Evolutionary conservation across 1,140 invertebrate species (phyloP).

Genomic region (Diorhabda sublineata): DNA sequence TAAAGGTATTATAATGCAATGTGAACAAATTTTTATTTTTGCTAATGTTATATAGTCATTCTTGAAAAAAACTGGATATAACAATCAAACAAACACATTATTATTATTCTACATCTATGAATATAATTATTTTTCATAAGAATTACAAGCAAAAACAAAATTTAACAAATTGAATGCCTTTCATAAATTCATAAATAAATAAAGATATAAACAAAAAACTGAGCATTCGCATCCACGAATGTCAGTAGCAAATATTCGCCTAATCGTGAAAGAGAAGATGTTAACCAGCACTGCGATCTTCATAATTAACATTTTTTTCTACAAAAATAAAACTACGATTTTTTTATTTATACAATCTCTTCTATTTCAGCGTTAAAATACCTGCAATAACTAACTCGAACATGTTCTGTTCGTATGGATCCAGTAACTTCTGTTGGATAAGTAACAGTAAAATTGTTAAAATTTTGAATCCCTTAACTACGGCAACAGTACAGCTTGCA

Average conservation of each 20-base stretch:
- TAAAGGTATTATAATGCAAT: too few species aligned
- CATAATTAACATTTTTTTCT: not conserved
- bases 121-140: not conserved
- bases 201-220: too few species aligned
- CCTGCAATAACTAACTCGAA: conserved; percentile 16
- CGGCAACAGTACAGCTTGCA: conserved; percentile 35
- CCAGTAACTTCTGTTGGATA: conserved; percentile 43
- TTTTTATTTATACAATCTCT: conserved; percentile 13
- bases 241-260: not conserved
- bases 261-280: not conserved
- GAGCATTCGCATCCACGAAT: too few species aligned
- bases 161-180: not conserved
- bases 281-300: not conserved
- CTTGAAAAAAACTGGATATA: not conserved
- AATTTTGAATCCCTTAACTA: conserved; percentile 37
- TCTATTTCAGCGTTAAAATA: conserved; percentile 23
- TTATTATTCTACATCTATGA: not conserved
- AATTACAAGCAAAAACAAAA: not conserved
- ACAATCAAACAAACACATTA: not conserved
- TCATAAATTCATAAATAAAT: too few species aligned
- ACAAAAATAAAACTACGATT: conserved; percentile 4
- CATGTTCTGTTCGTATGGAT: conserved; percentile 36
- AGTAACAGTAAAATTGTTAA: conserved; percentile 34
- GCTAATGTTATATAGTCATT: not conserved
- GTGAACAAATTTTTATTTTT: conserved; percentile 5